Evolutionary conservation across 2,113 vertebrate species (phyloP), one percentile per base, ranked within the genome.

Genomic region (Orycteropus afer): DNA sequence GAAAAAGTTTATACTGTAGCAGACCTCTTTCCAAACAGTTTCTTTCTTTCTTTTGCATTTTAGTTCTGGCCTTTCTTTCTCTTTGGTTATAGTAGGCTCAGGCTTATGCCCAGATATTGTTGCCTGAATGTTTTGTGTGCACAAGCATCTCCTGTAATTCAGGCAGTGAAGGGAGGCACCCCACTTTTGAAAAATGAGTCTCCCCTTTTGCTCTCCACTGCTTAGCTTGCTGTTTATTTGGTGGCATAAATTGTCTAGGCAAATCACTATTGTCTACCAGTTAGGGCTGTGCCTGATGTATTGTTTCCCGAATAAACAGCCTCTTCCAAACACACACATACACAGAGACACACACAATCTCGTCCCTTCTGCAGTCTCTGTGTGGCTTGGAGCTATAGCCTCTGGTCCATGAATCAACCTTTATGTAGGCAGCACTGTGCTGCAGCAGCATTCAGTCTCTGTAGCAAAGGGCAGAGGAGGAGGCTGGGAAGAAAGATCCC

Each of bases 11-110:
- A 97, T 94, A 97, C 95, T 98, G 96, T 96, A 98, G 92, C 96
- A 49, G 78, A 96, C n/a, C 81, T 88, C 86, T 96, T 96, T 92
- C 96, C 81, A 93, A 92, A 8, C 91, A 95, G 76, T 96, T 93
- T 95, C 57, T 97, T 96, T 97, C 92, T 96, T 95, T 96, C 63
- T 97, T 89, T 94, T 95, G 98, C 98, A 97, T 98, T 98, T 98
- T 96, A 97, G 76, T 96, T 90, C 71, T 47, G 89, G 96, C 14
- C 92, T 98, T 98, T 93, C 94, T 97, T 94, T 0, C 65, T 97
- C 93, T 93, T 77, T 89, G 61, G 81, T 93, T 86, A 90, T 86
- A 83, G 88, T 63, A 65, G 89, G 20, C 1, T 12, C 13, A 22
- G 83, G 34, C 91, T 92, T 71, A 91, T 73, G 63, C 82, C 63